Conservation (phyloP, 2,888 invertebrate species). For the Drosophila neutralis region DNA sequence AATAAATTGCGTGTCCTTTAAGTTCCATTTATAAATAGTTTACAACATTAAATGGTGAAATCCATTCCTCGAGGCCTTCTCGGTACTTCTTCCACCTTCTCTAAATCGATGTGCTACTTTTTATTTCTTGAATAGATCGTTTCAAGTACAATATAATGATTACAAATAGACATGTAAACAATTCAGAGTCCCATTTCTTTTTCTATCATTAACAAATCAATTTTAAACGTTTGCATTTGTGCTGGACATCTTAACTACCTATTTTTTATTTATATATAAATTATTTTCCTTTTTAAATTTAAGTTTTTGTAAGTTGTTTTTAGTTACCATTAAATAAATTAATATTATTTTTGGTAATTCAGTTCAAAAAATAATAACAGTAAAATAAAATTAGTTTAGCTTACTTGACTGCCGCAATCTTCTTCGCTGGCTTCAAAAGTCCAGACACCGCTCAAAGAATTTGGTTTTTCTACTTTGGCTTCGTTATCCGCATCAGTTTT, state of each 20-base stretch:
- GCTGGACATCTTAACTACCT: not conserved
- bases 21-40: not conserved
- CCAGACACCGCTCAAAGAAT: slow-evolving; percentile 40
- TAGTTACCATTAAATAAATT: not conserved
- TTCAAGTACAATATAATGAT: not conserved
- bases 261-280: too few species aligned
- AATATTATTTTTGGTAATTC: not conserved
- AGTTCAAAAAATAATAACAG: not conserved
- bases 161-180: not conserved
- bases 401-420: slow-evolving; percentile 47
- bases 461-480: slow-evolving; percentile 8
- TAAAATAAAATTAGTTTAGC: not conserved
- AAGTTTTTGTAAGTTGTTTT: too few species aligned
- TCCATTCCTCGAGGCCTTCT: not conserved
- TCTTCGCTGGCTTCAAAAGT: slow-evolving; percentile 52
- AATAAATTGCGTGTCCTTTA: not conserved
- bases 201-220: not conserved
- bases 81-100: not conserved
- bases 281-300: too few species aligned
- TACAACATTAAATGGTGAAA: not conserved
- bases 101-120: not conserved
- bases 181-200: not conserved
- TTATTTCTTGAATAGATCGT: not conserved
- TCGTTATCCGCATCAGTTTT: slow-evolving; percentile 1
- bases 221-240: not conserved